These are phyloP conservation scores for Andrena praecox DNA, from an alignment of 2,888 invertebrate species.

Conservation along the genomic window DNA sequence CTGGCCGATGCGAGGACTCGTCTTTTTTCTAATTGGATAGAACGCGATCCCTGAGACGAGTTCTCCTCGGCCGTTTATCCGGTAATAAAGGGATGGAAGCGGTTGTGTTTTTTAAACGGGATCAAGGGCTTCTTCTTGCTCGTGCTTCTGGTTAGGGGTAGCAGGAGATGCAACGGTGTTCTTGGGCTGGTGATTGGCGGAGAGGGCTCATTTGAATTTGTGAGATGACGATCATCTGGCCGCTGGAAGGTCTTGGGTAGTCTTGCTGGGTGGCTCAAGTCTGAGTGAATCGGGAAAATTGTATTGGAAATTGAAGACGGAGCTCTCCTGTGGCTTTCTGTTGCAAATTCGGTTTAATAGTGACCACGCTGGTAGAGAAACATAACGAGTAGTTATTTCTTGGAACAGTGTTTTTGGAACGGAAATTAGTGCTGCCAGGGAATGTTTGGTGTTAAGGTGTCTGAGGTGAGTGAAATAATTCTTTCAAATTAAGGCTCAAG, in stretches of 20 bases:
- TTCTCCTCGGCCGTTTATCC: constrained; percentile 40
- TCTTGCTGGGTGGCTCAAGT: not conserved
- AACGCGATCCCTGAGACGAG: constrained; percentile 30
- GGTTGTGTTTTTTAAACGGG: constrained; percentile 39
- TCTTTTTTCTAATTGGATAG: constrained; percentile 68
- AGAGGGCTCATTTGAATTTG: constrained; percentile 35
- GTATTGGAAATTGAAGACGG: not conserved
- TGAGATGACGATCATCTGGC: constrained; percentile 25
- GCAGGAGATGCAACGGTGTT: not conserved
- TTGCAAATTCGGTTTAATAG: too few species aligned
- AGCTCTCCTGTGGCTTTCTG: too few species aligned
- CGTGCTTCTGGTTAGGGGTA: not conserved
- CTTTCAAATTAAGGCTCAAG: too few species aligned
- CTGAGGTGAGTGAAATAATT: too few species aligned
- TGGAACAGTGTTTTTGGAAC: too few species aligned
- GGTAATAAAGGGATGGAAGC: constrained; percentile 49
- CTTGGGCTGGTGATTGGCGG: not conserved
- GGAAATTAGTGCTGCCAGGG: too few species aligned
- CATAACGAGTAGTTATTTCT: too few species aligned
- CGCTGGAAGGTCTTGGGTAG: not conserved
- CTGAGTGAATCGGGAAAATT: not conserved
- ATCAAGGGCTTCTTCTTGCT: constrained; percentile 14
- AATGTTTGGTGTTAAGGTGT: too few species aligned
- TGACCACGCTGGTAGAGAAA: too few species aligned
- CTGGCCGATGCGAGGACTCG: constrained; percentile 38